Evolutionary conservation across 1,140 invertebrate genomes (phyloP).

Genomic region (Pogonomyrmex barbatus): DNA sequence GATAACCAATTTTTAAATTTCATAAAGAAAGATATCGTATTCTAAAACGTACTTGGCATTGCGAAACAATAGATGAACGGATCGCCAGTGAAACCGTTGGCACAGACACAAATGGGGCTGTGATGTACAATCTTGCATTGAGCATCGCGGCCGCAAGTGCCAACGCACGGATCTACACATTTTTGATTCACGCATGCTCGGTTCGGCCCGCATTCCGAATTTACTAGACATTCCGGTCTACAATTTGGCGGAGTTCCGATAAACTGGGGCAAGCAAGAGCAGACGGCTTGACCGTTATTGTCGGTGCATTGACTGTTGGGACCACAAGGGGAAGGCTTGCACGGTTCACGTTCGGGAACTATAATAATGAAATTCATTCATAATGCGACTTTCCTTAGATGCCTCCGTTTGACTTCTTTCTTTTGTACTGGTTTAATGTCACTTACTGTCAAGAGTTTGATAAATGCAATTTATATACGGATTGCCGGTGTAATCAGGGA

Average conservation of each 20-base stretch:
- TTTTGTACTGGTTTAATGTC: neutral
- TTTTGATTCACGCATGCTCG: slow-evolving; percentile 92
- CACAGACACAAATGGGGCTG: slow-evolving; percentile 88
- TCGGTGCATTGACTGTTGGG: slow-evolving; percentile 91
- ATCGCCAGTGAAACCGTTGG: slow-evolving; percentile 88
- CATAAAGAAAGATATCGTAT: neutral
- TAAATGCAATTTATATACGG: slow-evolving; percentile 89
- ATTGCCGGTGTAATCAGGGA: slow-evolving; percentile 91
- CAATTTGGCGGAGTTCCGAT: slow-evolving; percentile 91
- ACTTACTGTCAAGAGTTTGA: slow-evolving; percentile 83
- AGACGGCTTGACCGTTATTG: slow-evolving; percentile 88
- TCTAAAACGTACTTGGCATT: slow-evolving; percentile 80
- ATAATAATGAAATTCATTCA: neutral
- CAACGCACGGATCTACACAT: slow-evolving; percentile 92
- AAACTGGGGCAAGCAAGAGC: slow-evolving; percentile 90
- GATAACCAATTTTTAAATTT: slow-evolving; percentile 8
- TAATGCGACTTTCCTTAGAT: neutral
- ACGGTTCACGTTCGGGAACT: slow-evolving; percentile 85
- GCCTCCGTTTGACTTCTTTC: neutral
- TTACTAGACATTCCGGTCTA: slow-evolving; percentile 91
- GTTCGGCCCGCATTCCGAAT: slow-evolving; percentile 90
- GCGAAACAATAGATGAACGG: slow-evolving; percentile 89
- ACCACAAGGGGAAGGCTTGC: slow-evolving; percentile 92
- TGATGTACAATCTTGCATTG: slow-evolving; percentile 89
- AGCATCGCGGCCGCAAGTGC: slow-evolving; percentile 91